These are phyloP conservation scores for Nematostella vectensis DNA, from an alignment of 92 coral and sea anemone genomes.

Conservation along the genomic window DNA sequence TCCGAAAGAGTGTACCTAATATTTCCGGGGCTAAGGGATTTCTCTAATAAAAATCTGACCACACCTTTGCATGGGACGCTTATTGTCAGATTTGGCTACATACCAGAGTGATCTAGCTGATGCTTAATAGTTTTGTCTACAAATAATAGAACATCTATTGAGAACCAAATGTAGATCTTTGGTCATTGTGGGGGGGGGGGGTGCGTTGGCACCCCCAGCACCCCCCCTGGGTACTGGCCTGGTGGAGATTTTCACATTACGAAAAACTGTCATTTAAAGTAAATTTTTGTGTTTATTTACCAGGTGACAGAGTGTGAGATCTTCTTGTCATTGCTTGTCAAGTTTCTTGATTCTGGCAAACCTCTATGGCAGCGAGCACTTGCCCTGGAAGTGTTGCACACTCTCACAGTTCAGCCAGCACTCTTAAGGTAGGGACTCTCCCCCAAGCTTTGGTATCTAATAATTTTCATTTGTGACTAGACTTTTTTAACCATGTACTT, in stretches of 20 bases:
- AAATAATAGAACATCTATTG: neutral
- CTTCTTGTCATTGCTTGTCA: constrained; percentile 82
- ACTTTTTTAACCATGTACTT: neutral
- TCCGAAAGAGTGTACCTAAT: too few species aligned
- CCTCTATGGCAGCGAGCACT: constrained; percentile 96
- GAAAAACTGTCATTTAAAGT: neutral
- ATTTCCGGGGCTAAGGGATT: too few species aligned
- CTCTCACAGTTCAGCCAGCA: constrained; percentile 74
- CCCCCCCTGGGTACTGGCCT: too few species aligned
- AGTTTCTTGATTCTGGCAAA: constrained; percentile 84
- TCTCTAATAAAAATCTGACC: too few species aligned
- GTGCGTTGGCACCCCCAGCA: too few species aligned
- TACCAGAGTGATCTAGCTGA: too few species aligned
- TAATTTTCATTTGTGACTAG: neutral
- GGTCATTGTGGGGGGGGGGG: too few species aligned
- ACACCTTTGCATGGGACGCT: too few species aligned
- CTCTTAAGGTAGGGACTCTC: constrained; percentile 64
- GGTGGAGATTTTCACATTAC: neutral
- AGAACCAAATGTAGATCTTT: neutral
- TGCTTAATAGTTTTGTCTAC: too few species aligned
- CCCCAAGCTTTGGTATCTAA: too few species aligned
- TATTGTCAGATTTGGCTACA: too few species aligned
- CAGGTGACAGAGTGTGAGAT: constrained; percentile 98
- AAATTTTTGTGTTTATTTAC: neutral
- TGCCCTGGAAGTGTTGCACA: constrained; percentile 91